Evolutionary conservation across 2,888 invertebrate species (phyloP).

Genomic region (Eilema depressum): DNA sequence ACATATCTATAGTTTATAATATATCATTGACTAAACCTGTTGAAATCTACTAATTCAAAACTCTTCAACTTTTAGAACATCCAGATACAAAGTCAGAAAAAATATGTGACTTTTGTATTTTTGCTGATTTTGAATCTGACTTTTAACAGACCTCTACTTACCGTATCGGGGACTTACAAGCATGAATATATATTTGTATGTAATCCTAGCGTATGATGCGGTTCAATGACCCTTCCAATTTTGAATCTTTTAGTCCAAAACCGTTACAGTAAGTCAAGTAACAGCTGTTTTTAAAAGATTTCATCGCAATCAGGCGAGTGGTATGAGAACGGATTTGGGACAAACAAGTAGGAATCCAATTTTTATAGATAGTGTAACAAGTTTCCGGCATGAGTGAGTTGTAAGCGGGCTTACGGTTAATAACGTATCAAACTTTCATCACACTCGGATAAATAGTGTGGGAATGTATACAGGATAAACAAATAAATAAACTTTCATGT

Average conservation of each 20-base stretch:
- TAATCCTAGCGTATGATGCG: too few species aligned
- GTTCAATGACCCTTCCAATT: too few species aligned
- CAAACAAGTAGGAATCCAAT: background rate
- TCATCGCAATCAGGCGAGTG: background rate
- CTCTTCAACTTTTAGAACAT: too few species aligned
- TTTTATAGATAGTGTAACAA: background rate
- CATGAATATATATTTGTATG: too few species aligned
- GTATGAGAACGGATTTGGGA: background rate
- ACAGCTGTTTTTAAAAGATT: slow-evolving; percentile 1
- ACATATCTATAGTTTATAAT: too few species aligned
- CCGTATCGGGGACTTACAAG: too few species aligned
- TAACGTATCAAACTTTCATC: slow-evolving; percentile 5
- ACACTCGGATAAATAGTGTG: slow-evolving; percentile 7
- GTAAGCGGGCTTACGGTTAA: background rate
- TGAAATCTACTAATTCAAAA: too few species aligned
- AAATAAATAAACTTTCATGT: background rate
- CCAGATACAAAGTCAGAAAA: too few species aligned
- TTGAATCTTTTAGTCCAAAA: background rate
- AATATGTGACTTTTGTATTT: too few species aligned
- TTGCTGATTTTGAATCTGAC: too few species aligned
- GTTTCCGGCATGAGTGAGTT: background rate
- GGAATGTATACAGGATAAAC: slow-evolving; percentile 3
- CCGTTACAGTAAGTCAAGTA: background rate
- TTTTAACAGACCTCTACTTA: too few species aligned
- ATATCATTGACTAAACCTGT: too few species aligned